phyloP scores from a whole-genome alignment of 2,113 vertebrate genomes.

The Gulo gulo region DNA sequence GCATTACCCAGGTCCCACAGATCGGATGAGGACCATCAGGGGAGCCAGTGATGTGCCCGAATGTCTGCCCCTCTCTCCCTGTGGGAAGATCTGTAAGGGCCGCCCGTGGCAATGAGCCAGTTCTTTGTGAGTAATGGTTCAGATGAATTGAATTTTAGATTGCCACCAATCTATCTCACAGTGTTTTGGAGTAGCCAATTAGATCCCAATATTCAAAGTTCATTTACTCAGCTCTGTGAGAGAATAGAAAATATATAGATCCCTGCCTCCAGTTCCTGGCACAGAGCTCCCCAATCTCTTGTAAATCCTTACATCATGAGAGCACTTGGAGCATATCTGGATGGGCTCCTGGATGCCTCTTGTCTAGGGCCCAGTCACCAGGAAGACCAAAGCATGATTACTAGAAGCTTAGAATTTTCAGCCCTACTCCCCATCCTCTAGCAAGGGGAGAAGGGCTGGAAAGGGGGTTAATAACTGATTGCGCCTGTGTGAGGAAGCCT shows the following conservation, averaged over 20 bases:
- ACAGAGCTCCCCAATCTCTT: not conserved
- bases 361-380: not conserved
- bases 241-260: not conserved
- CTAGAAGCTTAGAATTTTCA: not conserved
- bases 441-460: not conserved
- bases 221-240: not conserved
- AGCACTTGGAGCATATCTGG: not conserved
- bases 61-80: not conserved
- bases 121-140: not conserved
- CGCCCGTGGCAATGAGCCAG: not conserved
- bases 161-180: not conserved
- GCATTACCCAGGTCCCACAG: fast-evolving
- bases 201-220: not conserved
- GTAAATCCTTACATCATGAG: no score
- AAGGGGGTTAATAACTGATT: not conserved
- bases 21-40: fast-evolving
- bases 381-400: not conserved
- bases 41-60: fast-evolving
- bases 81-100: not conserved
- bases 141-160: no score
- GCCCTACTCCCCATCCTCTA: not conserved
- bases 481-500: fast-evolving
- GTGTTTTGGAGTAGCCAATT: not conserved
- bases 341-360: no score
- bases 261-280: not conserved